Evolutionary conservation across 2,888 invertebrate species (phyloP), one percentile per base, ranked within the genome.

Genomic region (Congeria kusceri): DNA sequence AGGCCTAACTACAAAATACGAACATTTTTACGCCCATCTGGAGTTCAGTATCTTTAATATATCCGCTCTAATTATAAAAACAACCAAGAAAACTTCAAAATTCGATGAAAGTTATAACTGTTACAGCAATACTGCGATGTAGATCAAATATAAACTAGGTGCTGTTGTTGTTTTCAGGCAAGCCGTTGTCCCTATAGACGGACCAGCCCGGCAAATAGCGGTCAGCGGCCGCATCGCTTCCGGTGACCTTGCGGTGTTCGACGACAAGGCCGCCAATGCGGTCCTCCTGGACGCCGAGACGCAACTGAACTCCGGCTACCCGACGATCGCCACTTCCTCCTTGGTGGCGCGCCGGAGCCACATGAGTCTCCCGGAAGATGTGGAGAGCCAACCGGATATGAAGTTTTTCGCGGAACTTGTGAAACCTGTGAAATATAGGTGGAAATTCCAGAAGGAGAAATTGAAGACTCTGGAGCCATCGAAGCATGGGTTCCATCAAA

Each of bases 401-500:
- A 74, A 80, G 39, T 87, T 87, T 59, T 84, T 87, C 25, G 77
- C 86, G 9, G 87, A 87, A 47, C 49, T 87, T 57, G 87, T 87
- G 11, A 87, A 87, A 75, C 87, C 87, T 25, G 69, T 87, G 29
- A 84, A 87, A 59, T 85, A 85, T 61, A 59, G 84, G 49, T 77
- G 84, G 80, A 81, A 80, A 56, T 78, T 78, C 56, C 77, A 83
- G 66, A 67, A 76, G 28, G 79, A 85, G n/a, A 77, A 75, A 44
- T 69, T 85, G 53, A 88, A 84, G 64, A 83, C 86, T 9, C 61
- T 89, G 0, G 53, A 77, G 15, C 88, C 89, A 1, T 89, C 89
- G 18, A 89, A 88, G 69, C 84, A 89, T 66, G 89, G 89, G 18
- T 89, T 83, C 58, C 89, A 89, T 47, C 86, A 84, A 2, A 62